Base-by-base conservation (phyloP, 2,113 vertebrate species). In the Tor tambroides region DNA sequence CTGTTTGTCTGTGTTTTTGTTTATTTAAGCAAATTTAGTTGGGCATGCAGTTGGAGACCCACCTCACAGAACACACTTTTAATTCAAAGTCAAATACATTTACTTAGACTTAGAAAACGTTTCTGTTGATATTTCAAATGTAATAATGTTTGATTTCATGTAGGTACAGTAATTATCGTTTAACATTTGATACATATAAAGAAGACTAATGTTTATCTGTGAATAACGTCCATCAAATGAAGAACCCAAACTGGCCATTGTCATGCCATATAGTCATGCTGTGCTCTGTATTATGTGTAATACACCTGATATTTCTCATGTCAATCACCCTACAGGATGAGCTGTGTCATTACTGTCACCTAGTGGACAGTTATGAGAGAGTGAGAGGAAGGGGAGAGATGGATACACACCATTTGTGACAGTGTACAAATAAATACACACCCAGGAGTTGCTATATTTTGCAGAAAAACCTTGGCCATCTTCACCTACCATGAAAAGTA, bases 331-430 rank as follows among this genome's bases (percentile, higher is more conserved):
- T 84, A 86, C 93, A 92, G 91, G 93, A 94, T 95, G 96, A 94
- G 92, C 92, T 94, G 96, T 96, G 95, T 95, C 96, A 94, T 95
- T 97, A 96, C 96, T 99, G 97, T 96, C 97, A 97, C 95, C 97
- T 98, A 98, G 97, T 95, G 97, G 97, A 96, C 88, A 89, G 92
- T 90, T 12, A 85, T 91, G 92, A 93, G 87, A 69, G 87, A 89
- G 83, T 91, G 86, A 41, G 19, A 46, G 35, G 30, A n/a, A 83
- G 79, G 4, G 54, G 69, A 26, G 2, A 46, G 38, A 7, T 79
- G 76, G 46, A 75, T 59, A 89, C 71, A 76, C 61, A 77, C 17
- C 23, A n/a, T 63, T 41, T 46, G n/a, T 43, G 65, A 49, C 15
- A 46, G 26, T 30, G n/a, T 26, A 41, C 59, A 61, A n/a, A 71